These are phyloP conservation scores for Moxostoma hubbsi DNA, from an alignment of 2,797 vertebrate species.

Conservation along the genomic window DNA sequence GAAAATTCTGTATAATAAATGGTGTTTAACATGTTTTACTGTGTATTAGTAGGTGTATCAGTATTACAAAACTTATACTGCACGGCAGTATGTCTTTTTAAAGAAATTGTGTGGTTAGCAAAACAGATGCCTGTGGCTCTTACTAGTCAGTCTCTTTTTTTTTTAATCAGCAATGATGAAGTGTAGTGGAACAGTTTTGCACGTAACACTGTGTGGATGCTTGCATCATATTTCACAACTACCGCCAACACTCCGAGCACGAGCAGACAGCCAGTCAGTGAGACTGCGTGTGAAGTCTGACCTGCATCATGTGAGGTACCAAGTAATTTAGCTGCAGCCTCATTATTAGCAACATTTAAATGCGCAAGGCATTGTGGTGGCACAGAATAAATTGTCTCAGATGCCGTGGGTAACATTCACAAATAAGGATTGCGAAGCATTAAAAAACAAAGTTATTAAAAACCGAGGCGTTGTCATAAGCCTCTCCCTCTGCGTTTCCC, in stretches of 20 bases:
- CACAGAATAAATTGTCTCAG: conserved; percentile 46
- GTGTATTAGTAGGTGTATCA: too few relatives aligned
- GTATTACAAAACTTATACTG: not conserved
- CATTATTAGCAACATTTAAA: conserved; percentile 59
- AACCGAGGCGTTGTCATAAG: conserved; percentile 53
- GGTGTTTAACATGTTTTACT: too few relatives aligned
- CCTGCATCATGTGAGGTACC: conserved; percentile 35
- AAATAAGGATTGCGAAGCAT: conserved; percentile 57
- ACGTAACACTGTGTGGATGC: conserved; percentile 29
- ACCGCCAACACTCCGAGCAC: conserved; percentile 25
- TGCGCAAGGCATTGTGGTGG: conserved; percentile 45
- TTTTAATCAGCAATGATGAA: not conserved
- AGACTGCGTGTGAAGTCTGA: conserved; percentile 22
- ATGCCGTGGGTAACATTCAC: conserved; percentile 52
- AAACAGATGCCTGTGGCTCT: not conserved
- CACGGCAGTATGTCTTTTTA: not conserved
- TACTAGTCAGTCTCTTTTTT: conserved; percentile 9
- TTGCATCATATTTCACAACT: conserved; percentile 51
- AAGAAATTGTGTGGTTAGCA: not conserved
- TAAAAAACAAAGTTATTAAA: conserved; percentile 57
- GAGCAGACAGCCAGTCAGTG: conserved; percentile 18
- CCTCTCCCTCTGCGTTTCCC: conserved; percentile 45
- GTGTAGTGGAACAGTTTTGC: conserved; percentile 42
- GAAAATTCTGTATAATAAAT: too few relatives aligned
- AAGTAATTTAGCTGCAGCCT: conserved; percentile 54